These are phyloP conservation scores for Drosophila fulvimacula DNA, from an alignment of 2,888 invertebrate genomes.

Conservation along the genomic window DNA sequence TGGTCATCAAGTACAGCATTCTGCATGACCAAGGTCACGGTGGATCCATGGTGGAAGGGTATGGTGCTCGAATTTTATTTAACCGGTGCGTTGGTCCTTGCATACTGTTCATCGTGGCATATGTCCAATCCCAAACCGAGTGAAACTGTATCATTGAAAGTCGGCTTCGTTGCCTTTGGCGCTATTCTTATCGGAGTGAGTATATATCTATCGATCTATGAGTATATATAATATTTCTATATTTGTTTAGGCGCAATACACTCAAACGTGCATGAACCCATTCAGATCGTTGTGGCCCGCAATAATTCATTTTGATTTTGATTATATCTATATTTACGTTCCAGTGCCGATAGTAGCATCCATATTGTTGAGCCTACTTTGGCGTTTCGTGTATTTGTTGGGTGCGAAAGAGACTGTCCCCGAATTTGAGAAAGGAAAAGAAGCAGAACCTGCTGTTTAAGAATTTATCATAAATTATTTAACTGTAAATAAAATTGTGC, in stretches of 20 bases:
- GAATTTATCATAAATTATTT: too few species aligned
- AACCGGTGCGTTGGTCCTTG: constrained; percentile 44
- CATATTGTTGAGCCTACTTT: constrained; percentile 6
- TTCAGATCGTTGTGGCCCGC: constrained; percentile 49
- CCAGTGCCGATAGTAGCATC: constrained; percentile 25
- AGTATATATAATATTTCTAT: neutral
- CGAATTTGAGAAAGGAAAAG: too few species aligned
- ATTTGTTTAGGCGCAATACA: constrained; percentile 3
- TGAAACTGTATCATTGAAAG: constrained; percentile 27
- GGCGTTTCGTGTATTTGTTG: constrained; percentile 39
- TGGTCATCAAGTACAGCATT: fast-evolving
- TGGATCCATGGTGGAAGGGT: constrained; percentile 21
- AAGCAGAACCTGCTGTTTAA: too few species aligned
- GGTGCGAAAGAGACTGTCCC: neutral
- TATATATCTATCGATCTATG: neutral
- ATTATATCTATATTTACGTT: constrained; percentile 15
- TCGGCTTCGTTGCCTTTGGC: constrained; percentile 38
- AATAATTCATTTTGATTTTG: neutral
- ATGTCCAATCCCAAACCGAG: constrained; percentile 21
- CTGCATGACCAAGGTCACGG: neutral
- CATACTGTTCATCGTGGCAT: constrained; percentile 59
- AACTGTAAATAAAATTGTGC: too few species aligned
- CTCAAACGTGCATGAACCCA: constrained; percentile 51
- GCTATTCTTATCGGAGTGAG: constrained; percentile 19
- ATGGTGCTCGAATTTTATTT: constrained; percentile 29